Conservation (phyloP, 1,140 invertebrate species). For the Sitodiplosis mosellana region DNA sequence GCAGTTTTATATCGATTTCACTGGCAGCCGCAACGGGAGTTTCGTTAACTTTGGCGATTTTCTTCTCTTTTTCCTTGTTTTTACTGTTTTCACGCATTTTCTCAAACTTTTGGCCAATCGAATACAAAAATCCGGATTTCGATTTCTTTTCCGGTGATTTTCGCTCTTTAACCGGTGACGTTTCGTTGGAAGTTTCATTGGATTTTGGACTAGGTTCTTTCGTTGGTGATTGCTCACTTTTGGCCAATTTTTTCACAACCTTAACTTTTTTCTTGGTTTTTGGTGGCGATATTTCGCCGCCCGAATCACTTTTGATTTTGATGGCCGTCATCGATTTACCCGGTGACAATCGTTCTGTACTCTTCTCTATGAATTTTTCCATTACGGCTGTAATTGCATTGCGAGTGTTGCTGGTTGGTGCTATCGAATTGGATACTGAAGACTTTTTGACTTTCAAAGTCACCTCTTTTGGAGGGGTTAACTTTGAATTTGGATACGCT, state of each 20-base stretch:
- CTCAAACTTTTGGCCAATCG: conserved; percentile 46
- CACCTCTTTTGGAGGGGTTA: conserved; percentile 20
- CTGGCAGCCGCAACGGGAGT: neutral
- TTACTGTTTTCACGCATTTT: conserved; percentile 30
- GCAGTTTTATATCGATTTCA: conserved; percentile 10
- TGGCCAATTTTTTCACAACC: conserved; percentile 5
- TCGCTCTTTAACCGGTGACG: conserved; percentile 10
- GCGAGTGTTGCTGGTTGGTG: conserved; percentile 1
- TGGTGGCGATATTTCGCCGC: neutral
- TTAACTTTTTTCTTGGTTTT: conserved; percentile 7
- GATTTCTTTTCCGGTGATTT: conserved; percentile 19
- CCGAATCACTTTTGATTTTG: conserved; percentile 17
- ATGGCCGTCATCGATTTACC: neutral
- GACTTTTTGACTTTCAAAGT: conserved; percentile 2
- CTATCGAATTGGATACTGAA: neutral
- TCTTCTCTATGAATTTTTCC: conserved; percentile 12
- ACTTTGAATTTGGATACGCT: conserved; percentile 27
- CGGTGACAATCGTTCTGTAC: too few species aligned
- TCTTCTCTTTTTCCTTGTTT: conserved; percentile 18
- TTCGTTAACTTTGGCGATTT: neutral
- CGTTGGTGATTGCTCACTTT: conserved; percentile 2
- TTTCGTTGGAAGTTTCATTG: conserved; percentile 18
- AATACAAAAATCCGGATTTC: conserved; percentile 24
- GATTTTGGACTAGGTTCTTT: conserved; percentile 15
- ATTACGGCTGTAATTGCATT: conserved; percentile 7